phyloP scores from a whole-genome alignment of 2,113 vertebrate genomes.

The Dicaeum eximium region DNA sequence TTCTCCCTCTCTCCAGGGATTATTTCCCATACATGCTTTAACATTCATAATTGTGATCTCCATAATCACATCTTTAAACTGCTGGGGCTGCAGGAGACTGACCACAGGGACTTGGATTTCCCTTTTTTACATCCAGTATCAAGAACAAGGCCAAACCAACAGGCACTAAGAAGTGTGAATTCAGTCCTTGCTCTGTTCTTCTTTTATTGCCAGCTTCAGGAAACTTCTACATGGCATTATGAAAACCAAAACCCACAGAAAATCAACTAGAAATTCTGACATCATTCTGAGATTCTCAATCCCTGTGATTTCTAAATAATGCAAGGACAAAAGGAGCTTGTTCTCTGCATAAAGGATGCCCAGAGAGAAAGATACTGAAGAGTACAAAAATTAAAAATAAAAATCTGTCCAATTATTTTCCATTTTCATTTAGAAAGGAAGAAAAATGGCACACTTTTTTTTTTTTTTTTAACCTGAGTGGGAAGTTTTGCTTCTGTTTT shows the following conservation, averaged over 20 bases:
- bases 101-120: background rate
- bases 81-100: background rate
- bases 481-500: background rate
- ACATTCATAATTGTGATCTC: background rate
- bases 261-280: background rate
- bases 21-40: background rate
- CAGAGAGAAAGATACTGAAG: background rate
- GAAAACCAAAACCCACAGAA: background rate
- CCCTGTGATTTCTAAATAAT: background rate
- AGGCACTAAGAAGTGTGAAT: background rate
- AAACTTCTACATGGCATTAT: background rate
- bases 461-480: background rate
- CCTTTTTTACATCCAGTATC: background rate
- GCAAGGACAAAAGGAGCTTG: background rate
- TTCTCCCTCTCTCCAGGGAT: background rate
- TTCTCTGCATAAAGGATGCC: background rate
- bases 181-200: background rate
- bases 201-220: background rate
- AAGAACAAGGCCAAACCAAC: background rate
- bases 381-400: background rate
- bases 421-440: background rate
- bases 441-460: background rate
- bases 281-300: background rate
- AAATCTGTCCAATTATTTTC: background rate
- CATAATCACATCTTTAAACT: background rate